Percentiles rank a stretch among this genome's conserved stretches.
Conservation (phyloP, 2,888 invertebrate species). For the Dysmachus trigonus region DNA sequence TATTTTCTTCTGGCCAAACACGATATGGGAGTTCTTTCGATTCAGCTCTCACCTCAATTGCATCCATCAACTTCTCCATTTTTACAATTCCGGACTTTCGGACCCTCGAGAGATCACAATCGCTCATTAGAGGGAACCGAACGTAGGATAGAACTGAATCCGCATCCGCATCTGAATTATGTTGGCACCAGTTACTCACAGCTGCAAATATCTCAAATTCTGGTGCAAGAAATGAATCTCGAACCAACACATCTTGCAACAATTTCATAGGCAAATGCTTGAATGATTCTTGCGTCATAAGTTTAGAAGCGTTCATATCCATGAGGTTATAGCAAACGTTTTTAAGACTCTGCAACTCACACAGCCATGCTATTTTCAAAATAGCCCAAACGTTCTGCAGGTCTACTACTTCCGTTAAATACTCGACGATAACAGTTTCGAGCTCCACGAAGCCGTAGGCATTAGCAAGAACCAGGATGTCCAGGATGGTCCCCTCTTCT, state of each 20-base stretch:
- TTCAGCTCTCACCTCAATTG: conserved; percentile 87
- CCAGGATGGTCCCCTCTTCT: conserved; percentile 75
- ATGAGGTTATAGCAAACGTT: conserved; percentile 89
- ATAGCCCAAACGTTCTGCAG: conserved; percentile 93
- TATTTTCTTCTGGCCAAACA: conserved; percentile 91
- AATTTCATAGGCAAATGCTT: conserved; percentile 80
- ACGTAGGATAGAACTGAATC: conserved; percentile 70
- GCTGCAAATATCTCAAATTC: conserved; percentile 96
- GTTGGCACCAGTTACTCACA: conserved; percentile 85
- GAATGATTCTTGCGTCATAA: conserved; percentile 86
- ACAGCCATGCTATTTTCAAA: conserved; percentile 83
- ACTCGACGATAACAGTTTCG: conserved; percentile 91
- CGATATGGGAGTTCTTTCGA: conserved; percentile 85
- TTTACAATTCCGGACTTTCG: conserved; percentile 86
- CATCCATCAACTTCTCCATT: conserved; percentile 91
- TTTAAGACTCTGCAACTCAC: conserved; percentile 72
- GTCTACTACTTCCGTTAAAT: conserved; percentile 86
- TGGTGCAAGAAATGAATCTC: conserved; percentile 95
- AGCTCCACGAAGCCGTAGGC: conserved; percentile 94
- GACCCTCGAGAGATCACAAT: conserved; percentile 89
- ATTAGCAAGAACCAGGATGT: conserved; percentile 87
- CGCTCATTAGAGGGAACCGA: conserved; percentile 86
- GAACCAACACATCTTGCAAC: conserved; percentile 82
- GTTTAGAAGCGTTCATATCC: conserved; percentile 86
- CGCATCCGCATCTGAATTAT: conserved; percentile 71